A percentile compares a stretch with the other conserved stretches of the same genome.
These are phyloP conservation scores for Falco rusticolus DNA, from an alignment of 2,797 vertebrate species.

Conservation along the genomic window DNA sequence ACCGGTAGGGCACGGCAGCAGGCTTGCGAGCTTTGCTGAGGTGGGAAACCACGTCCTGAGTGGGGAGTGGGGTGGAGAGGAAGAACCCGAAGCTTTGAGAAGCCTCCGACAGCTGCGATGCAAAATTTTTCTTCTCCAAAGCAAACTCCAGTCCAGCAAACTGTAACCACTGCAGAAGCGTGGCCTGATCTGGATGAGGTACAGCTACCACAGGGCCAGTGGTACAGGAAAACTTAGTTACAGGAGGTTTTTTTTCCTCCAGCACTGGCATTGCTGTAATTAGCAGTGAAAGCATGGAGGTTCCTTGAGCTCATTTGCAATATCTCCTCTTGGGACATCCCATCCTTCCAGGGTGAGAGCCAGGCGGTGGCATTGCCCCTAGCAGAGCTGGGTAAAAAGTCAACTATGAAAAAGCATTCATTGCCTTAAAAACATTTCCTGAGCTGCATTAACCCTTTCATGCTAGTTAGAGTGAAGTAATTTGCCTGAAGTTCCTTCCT, in stretches of 20 bases:
- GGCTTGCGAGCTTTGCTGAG: background rate
- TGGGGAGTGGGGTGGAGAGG: background rate
- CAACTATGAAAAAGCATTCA: background rate
- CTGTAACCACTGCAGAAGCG: too few relatives aligned
- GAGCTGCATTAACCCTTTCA: background rate
- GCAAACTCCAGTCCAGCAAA: background rate
- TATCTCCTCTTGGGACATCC: background rate
- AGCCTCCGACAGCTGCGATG: background rate
- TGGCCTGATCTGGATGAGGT: background rate
- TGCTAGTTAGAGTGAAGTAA: background rate
- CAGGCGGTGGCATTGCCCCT: background rate
- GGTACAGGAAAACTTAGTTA: background rate
- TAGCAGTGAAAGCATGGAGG: background rate
- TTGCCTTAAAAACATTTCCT: background rate
- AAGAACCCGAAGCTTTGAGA: background rate
- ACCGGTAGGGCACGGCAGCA: background rate
- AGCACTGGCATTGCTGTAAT: background rate
- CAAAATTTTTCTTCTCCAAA: background rate
- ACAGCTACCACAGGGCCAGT: too few relatives aligned
- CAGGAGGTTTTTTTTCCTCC: background rate
- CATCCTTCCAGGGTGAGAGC: background rate
- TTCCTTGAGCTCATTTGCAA: background rate
- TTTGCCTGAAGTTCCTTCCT: background rate
- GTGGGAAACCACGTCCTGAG: background rate
- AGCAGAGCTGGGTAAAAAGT: background rate